These are phyloP conservation scores for Anthopleura sola DNA, from an alignment of 64 coral and sea anemone species.

Conservation along the genomic window DNA sequence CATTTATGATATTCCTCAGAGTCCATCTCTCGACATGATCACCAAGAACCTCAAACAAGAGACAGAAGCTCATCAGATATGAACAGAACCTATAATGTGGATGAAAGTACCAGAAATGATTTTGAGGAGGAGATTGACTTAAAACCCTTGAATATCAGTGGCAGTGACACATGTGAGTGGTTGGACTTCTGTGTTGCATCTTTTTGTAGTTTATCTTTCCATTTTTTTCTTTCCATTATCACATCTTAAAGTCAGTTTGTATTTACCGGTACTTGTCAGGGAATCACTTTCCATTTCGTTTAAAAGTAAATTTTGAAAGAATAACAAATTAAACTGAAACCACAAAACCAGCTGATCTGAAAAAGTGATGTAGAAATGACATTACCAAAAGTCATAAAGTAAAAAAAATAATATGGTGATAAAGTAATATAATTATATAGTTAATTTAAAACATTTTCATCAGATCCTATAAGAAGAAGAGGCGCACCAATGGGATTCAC, in stretches of 20 bases:
- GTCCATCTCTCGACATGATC: slow-evolving; percentile 17
- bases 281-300: too few species aligned
- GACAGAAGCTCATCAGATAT: not conserved
- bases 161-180: slow-evolving; percentile 20
- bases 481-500: not conserved
- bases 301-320: too few species aligned
- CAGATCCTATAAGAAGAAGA: slow-evolving; percentile 30
- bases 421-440: too few species aligned
- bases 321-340: too few species aligned
- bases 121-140: slow-evolving; percentile 6
- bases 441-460: not conserved
- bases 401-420: too few species aligned
- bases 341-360: too few species aligned
- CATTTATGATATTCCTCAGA: not conserved
- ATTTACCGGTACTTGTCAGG: too few species aligned
- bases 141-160: slow-evolving; percentile 5
- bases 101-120: not conserved
- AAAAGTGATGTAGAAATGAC: too few species aligned
- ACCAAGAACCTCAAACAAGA: not conserved
- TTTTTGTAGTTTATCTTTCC: not conserved
- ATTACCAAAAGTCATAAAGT: too few species aligned
- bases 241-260: too few species aligned
- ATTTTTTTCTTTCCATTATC: not conserved
- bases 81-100: not conserved
- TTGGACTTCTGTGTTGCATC: not conserved